phyloP scores from a whole-genome alignment of 2,113 vertebrate genomes.

The Ciconia stormi region DNA sequence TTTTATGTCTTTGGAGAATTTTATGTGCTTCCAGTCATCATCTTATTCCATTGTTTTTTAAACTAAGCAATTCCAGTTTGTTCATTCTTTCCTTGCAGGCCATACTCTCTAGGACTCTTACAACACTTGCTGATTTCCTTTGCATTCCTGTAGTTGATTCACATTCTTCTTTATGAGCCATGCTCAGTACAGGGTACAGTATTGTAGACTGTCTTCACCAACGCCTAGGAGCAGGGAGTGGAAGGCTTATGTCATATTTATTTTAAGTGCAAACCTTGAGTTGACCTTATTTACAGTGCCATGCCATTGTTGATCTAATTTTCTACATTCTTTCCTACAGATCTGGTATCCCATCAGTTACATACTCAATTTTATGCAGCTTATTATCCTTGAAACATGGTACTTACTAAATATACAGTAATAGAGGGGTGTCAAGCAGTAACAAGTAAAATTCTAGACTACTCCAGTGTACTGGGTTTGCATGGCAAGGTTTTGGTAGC shows the following conservation, averaged over 20 bases:
- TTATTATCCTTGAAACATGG: not conserved
- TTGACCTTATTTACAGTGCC: not conserved
- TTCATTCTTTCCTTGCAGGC: not conserved
- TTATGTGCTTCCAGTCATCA: not conserved
- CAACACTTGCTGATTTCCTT: not conserved
- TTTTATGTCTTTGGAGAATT: not conserved
- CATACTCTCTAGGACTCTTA: not conserved
- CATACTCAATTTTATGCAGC: not conserved
- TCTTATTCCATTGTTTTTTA: not conserved
- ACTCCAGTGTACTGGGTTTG: not conserved
- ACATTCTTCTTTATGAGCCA: not conserved
- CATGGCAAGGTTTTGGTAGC: not conserved
- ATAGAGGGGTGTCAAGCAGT: not conserved
- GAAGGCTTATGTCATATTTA: not conserved
- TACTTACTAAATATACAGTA: not conserved
- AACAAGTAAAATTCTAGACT: not conserved
- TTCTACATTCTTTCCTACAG: not conserved
- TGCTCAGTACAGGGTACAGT: not conserved
- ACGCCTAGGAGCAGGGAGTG: not conserved
- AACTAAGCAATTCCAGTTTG: not conserved
- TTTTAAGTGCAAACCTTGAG: not conserved
- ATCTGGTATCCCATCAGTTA: not conserved
- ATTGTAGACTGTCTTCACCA: not conserved
- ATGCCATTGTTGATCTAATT: not conserved
- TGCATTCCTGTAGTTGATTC: not conserved